These are phyloP conservation scores for Diplogasteroides magnus DNA, from an alignment of 1,140 invertebrate genomes.

Conservation along the genomic window DNA sequence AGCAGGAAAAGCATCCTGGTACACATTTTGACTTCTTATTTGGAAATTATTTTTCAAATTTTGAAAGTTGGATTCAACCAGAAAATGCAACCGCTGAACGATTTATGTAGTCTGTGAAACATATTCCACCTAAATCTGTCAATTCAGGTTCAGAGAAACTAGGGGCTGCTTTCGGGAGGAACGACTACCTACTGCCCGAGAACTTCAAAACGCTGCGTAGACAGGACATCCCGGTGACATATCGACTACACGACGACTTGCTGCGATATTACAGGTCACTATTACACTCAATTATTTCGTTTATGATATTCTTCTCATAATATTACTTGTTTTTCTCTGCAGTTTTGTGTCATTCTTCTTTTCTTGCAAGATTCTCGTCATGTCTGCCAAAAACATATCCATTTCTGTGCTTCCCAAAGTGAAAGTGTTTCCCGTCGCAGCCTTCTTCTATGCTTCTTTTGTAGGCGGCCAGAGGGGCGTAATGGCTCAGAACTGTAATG, in stretches of 20 bases:
- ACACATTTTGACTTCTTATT: neutral
- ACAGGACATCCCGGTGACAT: slow-evolving; percentile 53
- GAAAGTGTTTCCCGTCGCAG: too few species aligned
- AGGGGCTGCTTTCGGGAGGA: slow-evolving; percentile 27
- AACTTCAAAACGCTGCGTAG: slow-evolving; percentile 40
- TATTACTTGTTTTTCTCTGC: slow-evolving; percentile 33
- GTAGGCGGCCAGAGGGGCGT: too few species aligned
- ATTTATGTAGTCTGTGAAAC: too few species aligned
- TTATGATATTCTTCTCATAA: slow-evolving; percentile 23
- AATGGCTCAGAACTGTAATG: too few species aligned
- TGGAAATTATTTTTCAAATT: too few species aligned
- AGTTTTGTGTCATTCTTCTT: too few species aligned
- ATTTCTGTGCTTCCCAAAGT: too few species aligned
- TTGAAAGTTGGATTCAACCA: too few species aligned
- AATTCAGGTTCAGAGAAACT: slow-evolving; percentile 3
- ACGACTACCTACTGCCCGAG: slow-evolving; percentile 34
- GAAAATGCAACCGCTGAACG: too few species aligned
- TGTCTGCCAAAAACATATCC: too few species aligned
- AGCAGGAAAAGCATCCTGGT: neutral
- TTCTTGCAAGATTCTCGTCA: neutral
- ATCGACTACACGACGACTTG: slow-evolving; percentile 49
- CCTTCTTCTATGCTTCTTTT: too few species aligned
- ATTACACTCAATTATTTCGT: neutral
- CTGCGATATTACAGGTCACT: slow-evolving; percentile 34
- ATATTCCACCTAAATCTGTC: too few species aligned